Evolutionary conservation across 2,113 vertebrate genomes (phyloP), one percentile per base, ranked within the genome.

Genomic region (Oncorhynchus mykiss): DNA sequence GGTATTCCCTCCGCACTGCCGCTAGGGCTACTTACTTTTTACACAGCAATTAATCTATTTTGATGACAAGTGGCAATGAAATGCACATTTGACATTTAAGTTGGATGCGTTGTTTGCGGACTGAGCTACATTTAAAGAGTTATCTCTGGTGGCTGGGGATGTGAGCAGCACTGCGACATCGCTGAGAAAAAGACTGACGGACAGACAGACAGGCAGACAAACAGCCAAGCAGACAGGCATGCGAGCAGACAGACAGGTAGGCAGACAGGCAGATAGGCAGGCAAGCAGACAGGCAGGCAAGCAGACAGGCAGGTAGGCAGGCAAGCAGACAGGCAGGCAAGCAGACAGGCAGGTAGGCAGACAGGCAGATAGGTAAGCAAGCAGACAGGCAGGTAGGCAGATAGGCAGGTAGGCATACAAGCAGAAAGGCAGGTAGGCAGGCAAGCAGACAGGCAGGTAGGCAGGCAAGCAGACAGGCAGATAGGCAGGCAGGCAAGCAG

Each of bases 1-100:
- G 34, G 20, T 70, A 49, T 70, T 70, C 68, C 68, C 48, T 59
- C 31, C 5, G 24, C 18, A 1, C 77, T 69, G 3, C 31, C 5
- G 31, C 57, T 48, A 69, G 31, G 24, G 6, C 3, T 24, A 9
- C n/a, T 60, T 31, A 72, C 62, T 62, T 71, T 68, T 68, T 71
- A 60, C 51, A 64, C 31, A 71, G 31, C 68, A 67, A 65, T 74
- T 54, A 77, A 82, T 79, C 54, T 71, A 12, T 31, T 57, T 69
- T 68, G 20, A 80, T 76, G 64, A 73, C 54, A 75, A 70, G n/a
- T 74, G 66, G 62, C 67, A 78, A 66, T 54, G 60, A 81, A 76
- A 81, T 48, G 76, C 31, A 51, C 14, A 8, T 76, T 78, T 80
- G 31, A 76, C 34, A 20, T 67, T 67, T 64, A 67, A 54, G 76